Evolutionary conservation across 2,113 vertebrate species (phyloP).

Genomic region (Misgurnus anguillicaudatus): DNA sequence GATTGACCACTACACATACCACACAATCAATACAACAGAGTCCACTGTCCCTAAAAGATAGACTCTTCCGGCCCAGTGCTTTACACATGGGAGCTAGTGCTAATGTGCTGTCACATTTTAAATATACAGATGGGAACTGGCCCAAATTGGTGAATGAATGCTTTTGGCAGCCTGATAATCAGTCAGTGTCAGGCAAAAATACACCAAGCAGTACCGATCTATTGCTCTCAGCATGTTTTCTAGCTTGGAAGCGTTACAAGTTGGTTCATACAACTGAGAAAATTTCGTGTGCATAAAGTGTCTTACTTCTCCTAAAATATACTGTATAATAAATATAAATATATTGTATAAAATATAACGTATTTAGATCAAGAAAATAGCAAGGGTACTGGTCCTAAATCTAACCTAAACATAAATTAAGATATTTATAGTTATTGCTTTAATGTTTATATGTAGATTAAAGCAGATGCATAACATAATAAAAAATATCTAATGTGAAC

Average conservation of each 20-base stretch:
- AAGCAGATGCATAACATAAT: no score
- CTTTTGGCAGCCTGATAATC: constrained; percentile 4
- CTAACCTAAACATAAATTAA: no score
- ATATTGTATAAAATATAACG: no score
- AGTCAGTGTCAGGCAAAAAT: background rate
- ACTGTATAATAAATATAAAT: no score
- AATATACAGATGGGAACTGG: constrained; percentile 27
- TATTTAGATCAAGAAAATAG: no score
- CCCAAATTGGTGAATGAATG: constrained; percentile 14
- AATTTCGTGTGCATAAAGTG: background rate
- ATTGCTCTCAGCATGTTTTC: background rate
- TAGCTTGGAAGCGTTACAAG: background rate
- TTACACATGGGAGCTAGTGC: background rate
- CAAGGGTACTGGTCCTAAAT: no score
- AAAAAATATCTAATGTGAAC: no score
- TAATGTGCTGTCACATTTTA: constrained; percentile 21
- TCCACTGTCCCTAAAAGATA: background rate
- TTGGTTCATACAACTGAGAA: background rate
- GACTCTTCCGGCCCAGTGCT: background rate
- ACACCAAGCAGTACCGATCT: background rate
- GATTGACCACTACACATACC: constrained; percentile 7
- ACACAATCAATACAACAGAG: constrained; percentile 1
- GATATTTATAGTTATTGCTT: no score
- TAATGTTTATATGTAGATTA: no score
- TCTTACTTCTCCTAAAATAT: background rate